Conservation (phyloP, 37 sponge, comb jelly and placozoan species). For the Chondrosia reniformis region DNA sequence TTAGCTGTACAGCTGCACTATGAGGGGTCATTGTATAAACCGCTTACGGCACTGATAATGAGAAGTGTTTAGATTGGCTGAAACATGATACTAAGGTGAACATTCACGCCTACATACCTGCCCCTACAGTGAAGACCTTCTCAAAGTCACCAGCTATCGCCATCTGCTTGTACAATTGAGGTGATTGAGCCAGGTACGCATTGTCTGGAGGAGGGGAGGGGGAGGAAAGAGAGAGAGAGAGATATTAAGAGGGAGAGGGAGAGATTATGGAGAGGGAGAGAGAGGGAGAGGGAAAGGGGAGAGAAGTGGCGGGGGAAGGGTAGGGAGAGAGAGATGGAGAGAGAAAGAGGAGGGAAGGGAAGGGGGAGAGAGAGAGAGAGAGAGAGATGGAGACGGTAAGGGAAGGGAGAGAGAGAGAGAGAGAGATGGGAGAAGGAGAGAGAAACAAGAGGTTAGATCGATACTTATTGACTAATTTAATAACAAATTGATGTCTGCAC, state of each 20-base stretch:
- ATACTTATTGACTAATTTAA: no score
- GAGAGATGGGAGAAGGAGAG: no score
- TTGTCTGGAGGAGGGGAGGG: conserved; percentile 45
- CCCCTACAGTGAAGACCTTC: conserved; percentile 91
- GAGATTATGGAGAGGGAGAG: background rate
- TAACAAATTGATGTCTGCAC: background rate
- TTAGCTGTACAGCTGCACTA: no score
- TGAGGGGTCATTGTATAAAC: no score
- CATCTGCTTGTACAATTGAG: conserved; percentile 99
- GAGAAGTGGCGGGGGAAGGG: background rate
- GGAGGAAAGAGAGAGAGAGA: background rate
- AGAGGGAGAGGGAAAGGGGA: background rate
- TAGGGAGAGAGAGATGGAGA: conserved; percentile 4
- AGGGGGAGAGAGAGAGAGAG: background rate
- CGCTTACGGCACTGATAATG: no score
- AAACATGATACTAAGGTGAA: no score
- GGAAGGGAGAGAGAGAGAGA: no score
- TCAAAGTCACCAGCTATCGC: conserved; percentile 93
- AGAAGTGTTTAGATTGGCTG: no score
- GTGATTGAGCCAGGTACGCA: conserved; percentile 98
- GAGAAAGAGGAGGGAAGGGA: background rate
- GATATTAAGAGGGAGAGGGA: background rate
- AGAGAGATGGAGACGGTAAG: background rate
- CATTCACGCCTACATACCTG: no score
- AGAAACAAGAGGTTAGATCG: no score